A percentile compares a stretch with the other conserved stretches of the same genome.
Evolutionary conservation across 30 jellyfish, hydroid and myxozoan species (phyloP).

Genomic region (Pseudorhiza aurosa): DNA sequence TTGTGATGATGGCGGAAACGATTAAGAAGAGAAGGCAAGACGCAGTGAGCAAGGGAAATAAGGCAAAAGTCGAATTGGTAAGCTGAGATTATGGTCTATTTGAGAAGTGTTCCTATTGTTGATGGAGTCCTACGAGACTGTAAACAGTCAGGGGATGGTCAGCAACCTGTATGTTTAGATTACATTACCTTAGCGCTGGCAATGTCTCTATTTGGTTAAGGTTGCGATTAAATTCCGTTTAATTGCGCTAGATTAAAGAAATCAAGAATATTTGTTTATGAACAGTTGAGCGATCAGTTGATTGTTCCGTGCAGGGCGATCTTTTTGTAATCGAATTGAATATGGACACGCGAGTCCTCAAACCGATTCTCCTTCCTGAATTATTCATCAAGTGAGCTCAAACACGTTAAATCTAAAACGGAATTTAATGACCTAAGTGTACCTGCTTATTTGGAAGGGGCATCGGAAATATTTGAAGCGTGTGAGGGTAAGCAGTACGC

Average conservation of each 20-base stretch:
- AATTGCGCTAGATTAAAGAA: neutral
- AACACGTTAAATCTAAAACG: no score
- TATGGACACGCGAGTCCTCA: neutral
- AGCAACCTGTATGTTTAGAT: constrained; percentile 54
- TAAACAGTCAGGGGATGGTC: no score
- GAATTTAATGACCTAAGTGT: no score
- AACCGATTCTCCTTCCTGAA: neutral
- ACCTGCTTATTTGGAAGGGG: no score
- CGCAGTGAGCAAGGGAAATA: constrained; percentile 29
- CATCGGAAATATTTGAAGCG: no score
- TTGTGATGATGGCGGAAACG: constrained; percentile 52
- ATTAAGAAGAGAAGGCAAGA: constrained; percentile 46
- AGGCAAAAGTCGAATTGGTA: constrained; percentile 51
- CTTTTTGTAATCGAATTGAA: neutral
- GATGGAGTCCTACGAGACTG: constrained; percentile 19
- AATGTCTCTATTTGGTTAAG: neutral
- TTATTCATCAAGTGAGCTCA: neutral
- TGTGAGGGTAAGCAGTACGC: no score
- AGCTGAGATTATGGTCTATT: constrained; percentile 14
- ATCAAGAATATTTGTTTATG: constrained; percentile 9
- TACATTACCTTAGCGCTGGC: constrained; percentile 5
- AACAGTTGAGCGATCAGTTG: constrained; percentile 1
- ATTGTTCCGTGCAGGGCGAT: neutral
- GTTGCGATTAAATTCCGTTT: neutral
- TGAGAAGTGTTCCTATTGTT: constrained; percentile 30